Evolutionary conservation across 1,140 invertebrate genomes (phyloP).

Genomic region (Trichomalopsis sarcophagae): DNA sequence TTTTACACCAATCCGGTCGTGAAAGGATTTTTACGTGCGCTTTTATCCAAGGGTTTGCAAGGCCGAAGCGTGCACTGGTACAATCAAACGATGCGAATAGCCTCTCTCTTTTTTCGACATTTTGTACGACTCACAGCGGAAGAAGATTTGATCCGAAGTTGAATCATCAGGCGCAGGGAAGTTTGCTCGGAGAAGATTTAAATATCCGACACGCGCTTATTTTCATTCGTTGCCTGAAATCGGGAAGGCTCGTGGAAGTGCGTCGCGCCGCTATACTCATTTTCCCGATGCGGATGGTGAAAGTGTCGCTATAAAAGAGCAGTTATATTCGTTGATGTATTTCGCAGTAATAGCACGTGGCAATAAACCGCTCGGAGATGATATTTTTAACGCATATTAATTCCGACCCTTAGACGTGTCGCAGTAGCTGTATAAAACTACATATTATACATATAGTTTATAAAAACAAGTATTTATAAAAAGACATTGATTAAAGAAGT

Average conservation of each 20-base stretch:
- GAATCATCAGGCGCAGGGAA: no score
- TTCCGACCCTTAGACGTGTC: not conserved
- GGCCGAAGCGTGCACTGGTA: not conserved
- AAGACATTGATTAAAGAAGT: no score
- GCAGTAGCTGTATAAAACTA: no score
- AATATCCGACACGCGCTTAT: not conserved
- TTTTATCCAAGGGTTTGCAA: not conserved
- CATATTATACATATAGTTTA: no score
- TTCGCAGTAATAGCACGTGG: not conserved
- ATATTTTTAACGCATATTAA: not conserved
- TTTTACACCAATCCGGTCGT: no score
- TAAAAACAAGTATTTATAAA: no score
- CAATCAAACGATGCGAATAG: no score
- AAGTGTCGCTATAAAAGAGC: slow-evolving; percentile 8
- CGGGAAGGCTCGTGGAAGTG: not conserved
- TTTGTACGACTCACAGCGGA: no score
- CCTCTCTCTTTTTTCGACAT: no score
- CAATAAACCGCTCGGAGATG: not conserved
- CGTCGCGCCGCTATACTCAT: not conserved
- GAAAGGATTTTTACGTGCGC: not conserved
- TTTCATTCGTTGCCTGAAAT: not conserved
- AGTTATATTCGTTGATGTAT: not conserved
- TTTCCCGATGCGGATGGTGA: not conserved
- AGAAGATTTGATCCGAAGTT: no score
- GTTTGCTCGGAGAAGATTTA: not conserved